A percentile compares a stretch with the other conserved stretches of the same genome.
Conservation (phyloP, 2,888 invertebrate species). For the Cheilosia vulpina region DNA sequence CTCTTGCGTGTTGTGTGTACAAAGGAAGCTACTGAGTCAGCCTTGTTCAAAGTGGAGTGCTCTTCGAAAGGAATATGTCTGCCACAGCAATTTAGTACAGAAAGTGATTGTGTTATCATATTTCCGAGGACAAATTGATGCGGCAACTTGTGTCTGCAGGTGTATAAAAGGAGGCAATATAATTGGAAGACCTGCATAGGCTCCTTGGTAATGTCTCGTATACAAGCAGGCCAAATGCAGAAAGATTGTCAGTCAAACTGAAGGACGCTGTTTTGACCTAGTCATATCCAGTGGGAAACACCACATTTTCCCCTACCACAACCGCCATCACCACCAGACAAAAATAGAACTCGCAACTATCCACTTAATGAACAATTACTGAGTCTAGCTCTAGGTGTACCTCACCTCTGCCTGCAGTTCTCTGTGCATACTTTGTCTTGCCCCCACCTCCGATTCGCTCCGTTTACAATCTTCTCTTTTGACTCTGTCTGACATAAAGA, state of each 20-base stretch:
- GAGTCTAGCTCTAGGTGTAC: not conserved
- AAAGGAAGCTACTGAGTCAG: not conserved
- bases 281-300: too few species aligned
- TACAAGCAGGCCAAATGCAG: too few species aligned
- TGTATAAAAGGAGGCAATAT: too few species aligned
- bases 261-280: too few species aligned
- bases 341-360: conserved; percentile 11
- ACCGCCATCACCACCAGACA: too few species aligned
- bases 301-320: too few species aligned
- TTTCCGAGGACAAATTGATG: not conserved
- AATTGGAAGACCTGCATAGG: too few species aligned
- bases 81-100: conserved; percentile 10
- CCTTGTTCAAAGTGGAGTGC: not conserved
- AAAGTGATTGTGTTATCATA: not conserved
- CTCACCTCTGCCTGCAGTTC: not conserved
- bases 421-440: not conserved
- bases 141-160: too few species aligned
- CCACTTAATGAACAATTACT: conserved; percentile 18
- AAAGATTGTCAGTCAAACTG: too few species aligned
- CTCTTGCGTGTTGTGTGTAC: not conserved
- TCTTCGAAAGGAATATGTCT: not conserved
- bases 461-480: too few species aligned
- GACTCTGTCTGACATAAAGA: conserved; percentile 55
- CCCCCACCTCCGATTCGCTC: not conserved
- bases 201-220: too few species aligned